Conservation (phyloP, 1,140 invertebrate species). For the Homarus americanus region DNA sequence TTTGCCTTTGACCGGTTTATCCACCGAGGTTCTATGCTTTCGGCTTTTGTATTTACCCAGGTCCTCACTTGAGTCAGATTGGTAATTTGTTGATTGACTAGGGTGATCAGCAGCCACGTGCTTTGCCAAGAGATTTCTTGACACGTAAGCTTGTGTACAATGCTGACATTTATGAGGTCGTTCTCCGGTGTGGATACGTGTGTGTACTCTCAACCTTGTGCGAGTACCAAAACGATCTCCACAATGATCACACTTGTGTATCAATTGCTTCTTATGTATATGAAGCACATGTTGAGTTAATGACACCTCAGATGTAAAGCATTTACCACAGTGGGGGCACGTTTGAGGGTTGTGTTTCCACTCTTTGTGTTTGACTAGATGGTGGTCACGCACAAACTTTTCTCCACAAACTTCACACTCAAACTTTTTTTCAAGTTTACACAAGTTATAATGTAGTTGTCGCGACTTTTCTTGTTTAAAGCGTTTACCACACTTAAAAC, state of each 20-base stretch:
- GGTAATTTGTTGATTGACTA: constrained; percentile 37
- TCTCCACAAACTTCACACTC: constrained; percentile 71
- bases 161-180: constrained; percentile 68
- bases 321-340: constrained; percentile 71
- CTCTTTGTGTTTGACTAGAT: constrained; percentile 74
- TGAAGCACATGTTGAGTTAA: constrained; percentile 74
- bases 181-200: constrained; percentile 71
- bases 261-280: constrained; percentile 72
- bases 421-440: constrained; percentile 74
- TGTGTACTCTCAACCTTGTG: constrained; percentile 64
- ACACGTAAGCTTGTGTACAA: constrained; percentile 70
- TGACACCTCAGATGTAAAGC: constrained; percentile 71
- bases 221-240: constrained; percentile 65
- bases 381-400: constrained; percentile 73
- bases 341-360: constrained; percentile 75
- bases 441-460: constrained; percentile 74
- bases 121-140: constrained; percentile 67
- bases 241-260: constrained; percentile 72
- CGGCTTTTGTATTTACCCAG: constrained; percentile 62
- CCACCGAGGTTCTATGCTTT: constrained; percentile 41
- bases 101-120: constrained; percentile 64
- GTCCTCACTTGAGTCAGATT: constrained; percentile 64
- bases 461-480: constrained; percentile 74
- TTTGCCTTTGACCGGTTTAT: constrained; percentile 31
- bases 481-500: constrained; percentile 73